Conservation (phyloP, 2,113 vertebrate genomes). For the Naja naja region DNA sequence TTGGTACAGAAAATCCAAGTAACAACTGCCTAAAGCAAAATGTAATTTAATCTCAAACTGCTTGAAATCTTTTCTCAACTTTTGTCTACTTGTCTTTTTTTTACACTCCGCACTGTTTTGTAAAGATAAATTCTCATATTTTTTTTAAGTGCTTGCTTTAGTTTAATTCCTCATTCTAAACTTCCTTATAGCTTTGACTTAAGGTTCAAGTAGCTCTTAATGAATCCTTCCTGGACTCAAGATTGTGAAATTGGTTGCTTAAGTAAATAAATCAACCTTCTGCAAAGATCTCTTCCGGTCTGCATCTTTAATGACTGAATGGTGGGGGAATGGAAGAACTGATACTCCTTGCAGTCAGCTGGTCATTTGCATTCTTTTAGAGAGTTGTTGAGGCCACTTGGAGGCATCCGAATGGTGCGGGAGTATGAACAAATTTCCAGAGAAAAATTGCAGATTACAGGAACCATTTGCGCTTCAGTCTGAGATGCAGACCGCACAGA, state of each 20-base stretch:
- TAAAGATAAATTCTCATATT: not conserved
- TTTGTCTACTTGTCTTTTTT: not conserved
- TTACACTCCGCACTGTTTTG: not conserved
- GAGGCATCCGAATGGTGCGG: too few species aligned
- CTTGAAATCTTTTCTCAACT: not conserved
- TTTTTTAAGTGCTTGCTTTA: not conserved
- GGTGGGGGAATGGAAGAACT: too few species aligned
- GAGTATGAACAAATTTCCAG: too few species aligned
- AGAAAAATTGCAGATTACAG: too few species aligned
- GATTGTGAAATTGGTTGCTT: too few species aligned
- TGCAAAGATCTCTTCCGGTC: not conserved
- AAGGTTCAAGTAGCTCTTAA: not conserved
- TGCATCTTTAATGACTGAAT: not conserved
- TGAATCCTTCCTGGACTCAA: not conserved
- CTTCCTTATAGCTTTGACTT: not conserved
- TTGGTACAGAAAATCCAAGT: not conserved
- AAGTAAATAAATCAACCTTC: not conserved
- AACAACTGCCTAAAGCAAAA: not conserved
- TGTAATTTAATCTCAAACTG: not conserved
- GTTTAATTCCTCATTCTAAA: not conserved
- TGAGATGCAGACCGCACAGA: too few species aligned
- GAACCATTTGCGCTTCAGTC: too few species aligned
- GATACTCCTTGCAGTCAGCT: too few species aligned
- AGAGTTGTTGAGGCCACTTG: too few species aligned
- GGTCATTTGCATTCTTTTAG: too few species aligned